A percentile compares a stretch with the other conserved stretches of the same genome.
Evolutionary conservation across 2,797 vertebrate genomes (phyloP).

Genomic region (Discoglossus pictus): DNA sequence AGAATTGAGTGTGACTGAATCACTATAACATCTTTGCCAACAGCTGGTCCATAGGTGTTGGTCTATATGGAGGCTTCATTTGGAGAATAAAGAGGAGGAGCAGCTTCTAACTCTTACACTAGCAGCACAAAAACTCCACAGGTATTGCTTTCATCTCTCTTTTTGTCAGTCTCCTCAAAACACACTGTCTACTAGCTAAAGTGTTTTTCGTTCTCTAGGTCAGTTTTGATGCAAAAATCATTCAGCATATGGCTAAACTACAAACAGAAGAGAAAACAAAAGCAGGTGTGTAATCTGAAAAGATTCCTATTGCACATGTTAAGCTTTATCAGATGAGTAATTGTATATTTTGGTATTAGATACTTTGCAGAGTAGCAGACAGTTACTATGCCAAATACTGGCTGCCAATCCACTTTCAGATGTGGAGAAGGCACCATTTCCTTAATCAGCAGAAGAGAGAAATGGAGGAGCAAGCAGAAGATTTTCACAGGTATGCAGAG

Average conservation of each 20-base stretch:
- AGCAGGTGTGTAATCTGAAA: conserved; percentile 61
- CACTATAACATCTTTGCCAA: conserved; percentile 9
- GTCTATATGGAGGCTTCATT: conserved; percentile 72
- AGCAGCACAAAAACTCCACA: conserved; percentile 66
- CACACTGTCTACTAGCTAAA: too few relatives aligned
- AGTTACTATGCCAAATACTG: conserved; percentile 45
- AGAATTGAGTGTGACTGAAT: too few relatives aligned
- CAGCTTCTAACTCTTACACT: conserved; percentile 59
- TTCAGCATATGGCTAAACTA: conserved; percentile 68
- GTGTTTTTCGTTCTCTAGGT: conserved; percentile 58
- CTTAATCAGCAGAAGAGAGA: conserved; percentile 12
- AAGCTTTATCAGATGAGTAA: not conserved
- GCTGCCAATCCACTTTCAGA: conserved; percentile 54
- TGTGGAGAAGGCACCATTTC: conserved; percentile 51
- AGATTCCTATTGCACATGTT: too few relatives aligned
- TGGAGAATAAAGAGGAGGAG: conserved; percentile 80
- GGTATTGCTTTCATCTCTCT: conserved; percentile 63
- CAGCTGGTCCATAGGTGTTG: conserved; percentile 78
- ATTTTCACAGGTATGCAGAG: conserved; percentile 57
- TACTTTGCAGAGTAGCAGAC: conserved; percentile 51
- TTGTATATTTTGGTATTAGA: conserved; percentile 42
- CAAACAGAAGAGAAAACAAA: conserved; percentile 55
- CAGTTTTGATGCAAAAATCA: conserved; percentile 59
- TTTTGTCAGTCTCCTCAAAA: not conserved
- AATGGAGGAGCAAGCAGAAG: conserved; percentile 29